Percentiles rank a stretch among this genome's conserved stretches.
phyloP scores from a whole-genome alignment of 2,797 vertebrate species.

The Loris lydekkerianus region DNA sequence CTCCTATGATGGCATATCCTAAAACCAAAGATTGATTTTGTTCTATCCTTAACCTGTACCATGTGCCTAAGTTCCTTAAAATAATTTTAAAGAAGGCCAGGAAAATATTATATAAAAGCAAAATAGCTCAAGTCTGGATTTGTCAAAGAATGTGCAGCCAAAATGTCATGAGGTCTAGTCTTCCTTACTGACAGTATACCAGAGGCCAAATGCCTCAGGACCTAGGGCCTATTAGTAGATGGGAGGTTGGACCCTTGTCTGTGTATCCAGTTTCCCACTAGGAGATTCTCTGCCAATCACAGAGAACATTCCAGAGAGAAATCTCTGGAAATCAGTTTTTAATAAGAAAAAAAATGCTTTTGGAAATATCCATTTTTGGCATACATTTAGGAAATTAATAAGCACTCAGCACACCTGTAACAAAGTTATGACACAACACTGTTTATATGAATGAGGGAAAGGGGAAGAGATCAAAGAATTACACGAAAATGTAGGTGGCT shows the following conservation, averaged over 20 bases:
- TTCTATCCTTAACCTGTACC: not conserved
- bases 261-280: not conserved
- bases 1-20: not conserved
- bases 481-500: not conserved
- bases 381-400: not conserved
- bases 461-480: not conserved
- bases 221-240: rapidly evolving
- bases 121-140: not conserved
- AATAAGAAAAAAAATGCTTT: not conserved
- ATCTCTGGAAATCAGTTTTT: not conserved
- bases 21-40: not conserved
- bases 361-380: not conserved
- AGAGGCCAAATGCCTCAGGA: not conserved
- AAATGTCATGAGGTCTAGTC: not conserved
- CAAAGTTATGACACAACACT: not conserved
- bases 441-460: not conserved
- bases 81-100: not conserved
- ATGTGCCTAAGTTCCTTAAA: not conserved
- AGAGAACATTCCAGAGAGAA: no score
- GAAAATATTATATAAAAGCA: not conserved
- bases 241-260: no score
- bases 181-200: not conserved
- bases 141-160: not conserved
- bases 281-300: not conserved
- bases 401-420: not conserved